Evolutionary conservation across 2,797 vertebrate genomes (phyloP), one percentile per base, ranked within the genome.

Genomic region (Xiphophorus birchmanni): DNA sequence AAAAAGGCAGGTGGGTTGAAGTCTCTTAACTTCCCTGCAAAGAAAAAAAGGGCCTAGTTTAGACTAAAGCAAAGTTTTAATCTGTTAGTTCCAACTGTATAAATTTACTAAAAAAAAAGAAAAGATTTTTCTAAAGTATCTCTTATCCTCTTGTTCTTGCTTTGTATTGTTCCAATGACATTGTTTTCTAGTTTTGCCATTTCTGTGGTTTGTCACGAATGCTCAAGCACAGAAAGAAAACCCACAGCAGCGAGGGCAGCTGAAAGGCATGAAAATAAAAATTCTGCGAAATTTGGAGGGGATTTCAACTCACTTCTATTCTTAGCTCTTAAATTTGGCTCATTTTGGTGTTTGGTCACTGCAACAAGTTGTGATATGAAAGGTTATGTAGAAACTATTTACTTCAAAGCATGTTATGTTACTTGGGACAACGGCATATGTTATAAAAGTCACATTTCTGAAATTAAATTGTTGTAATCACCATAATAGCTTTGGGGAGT

Each of bases 1-100:
- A 91, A 90, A 84, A 72, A 60, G 52, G 71, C 82, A 88, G 86
- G 88, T 92, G 90, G 88, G 85, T 79, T 80, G 76, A 58, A 84
- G 26, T 76, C 76, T 80, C 35, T 80, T 13, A 77, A 74, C 82
- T 88, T 89, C 83, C 76, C 47, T 67, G 89, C 15, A 83, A 77
- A 86, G 15, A 80, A 73, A 76, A 56, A 69, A 82, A 47, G 45
- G 7, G 40, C 47, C n/a, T 80, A 29, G 81, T 80, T 81, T 50
- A 48, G n/a, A 80, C 13, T 65, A 23, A 54, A 48, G 48, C 75
- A 32, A 74, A 72, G 23, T 75, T 82, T 72, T 84, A 54, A 48
- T 48, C 52, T 56, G 44, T 73, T 73, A 12, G 6, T 45, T 80
- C 48, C 77, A 60, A 73, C 4, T 73, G 26, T 77, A 47, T 26